Base-by-base conservation (phyloP, 1,140 invertebrate species). In the Colletes gigas region DNA sequence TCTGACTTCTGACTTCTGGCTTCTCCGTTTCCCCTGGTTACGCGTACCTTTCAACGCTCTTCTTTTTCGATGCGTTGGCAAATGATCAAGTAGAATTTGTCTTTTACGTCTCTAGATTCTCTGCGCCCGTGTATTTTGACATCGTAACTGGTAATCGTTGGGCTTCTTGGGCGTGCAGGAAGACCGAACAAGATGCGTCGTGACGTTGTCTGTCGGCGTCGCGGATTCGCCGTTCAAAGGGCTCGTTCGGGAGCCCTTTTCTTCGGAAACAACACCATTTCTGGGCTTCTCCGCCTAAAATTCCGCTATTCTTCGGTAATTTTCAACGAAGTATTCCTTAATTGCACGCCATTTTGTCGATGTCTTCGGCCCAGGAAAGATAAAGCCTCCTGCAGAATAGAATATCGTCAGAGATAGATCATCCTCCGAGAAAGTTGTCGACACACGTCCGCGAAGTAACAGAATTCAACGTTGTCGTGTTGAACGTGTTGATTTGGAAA, bases 141-240 rank as follows among this genome's bases (percentile, higher is more conserved):
- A 30, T 2, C 30, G 30, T 30, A 30, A 44, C 17, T 44, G 44
- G 19, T 62, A 50, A 73, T 73, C 71, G 59, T 30, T 30, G 55
- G 39, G 17, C n/a, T n/a, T 21, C 59, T 63, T 66, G 54, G 39
- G 62, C 76, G 19, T 59, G 62, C 44, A 55, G 39, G 59, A 65
- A 55, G 69, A 19, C 19, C 59, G 62, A 81, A 17, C 68, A 75
- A 82, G 71, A 82, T 59, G 12, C n/a, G 81, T 80, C 81, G 81
- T 71, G 89, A 89, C 85, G 85, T 82, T 80, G 81, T 87, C 85
- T 89, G 83, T 89, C 85, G 90, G 88, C 86, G 83, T 88, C 90
- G 87, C 90, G 76, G 30, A 81, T 70, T 82, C 75, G 57, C 76
- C 55, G 52, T 82, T 89, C 83, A 88, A 90, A 89, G 85, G 83